Conservation (phyloP, 1,140 invertebrate genomes). For the Trichoplusia ni region DNA sequence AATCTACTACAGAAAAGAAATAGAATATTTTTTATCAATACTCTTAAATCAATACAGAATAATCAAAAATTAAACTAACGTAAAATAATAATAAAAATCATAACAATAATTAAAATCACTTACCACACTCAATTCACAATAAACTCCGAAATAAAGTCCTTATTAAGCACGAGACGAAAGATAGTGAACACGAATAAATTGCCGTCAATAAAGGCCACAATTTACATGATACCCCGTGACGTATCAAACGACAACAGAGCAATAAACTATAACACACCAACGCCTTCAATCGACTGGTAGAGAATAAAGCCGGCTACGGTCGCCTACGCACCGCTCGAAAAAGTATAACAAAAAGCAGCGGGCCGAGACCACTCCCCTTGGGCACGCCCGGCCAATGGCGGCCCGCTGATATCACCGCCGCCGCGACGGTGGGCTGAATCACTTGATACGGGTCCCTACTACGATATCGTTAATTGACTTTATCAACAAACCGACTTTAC, state of each 20-base stretch:
- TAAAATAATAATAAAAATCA: conserved; percentile 39
- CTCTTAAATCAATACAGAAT: too few species aligned
- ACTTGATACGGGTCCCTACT: conserved; percentile 75
- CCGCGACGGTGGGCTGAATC: conserved; percentile 70
- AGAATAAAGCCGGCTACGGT: conserved; percentile 70
- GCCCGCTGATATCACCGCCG: conserved; percentile 54
- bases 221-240: conserved; percentile 67
- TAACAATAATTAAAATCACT: conserved; percentile 54
- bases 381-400: conserved; percentile 67
- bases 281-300: conserved; percentile 74
- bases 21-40: too few species aligned
- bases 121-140: conserved; percentile 49
- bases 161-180: conserved; percentile 55
- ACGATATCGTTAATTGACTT: conserved; percentile 81
- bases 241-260: conserved; percentile 62
- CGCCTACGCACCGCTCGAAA: conserved; percentile 70
- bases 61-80: conserved; percentile 24
- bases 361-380: conserved; percentile 67
- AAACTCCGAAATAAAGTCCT: conserved; percentile 59
- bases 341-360: conserved; percentile 71
- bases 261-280: conserved; percentile 79
- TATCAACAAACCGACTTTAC: conserved; percentile 81
- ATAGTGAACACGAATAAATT: conserved; percentile 62
- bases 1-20: neutral
- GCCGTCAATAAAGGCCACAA: conserved; percentile 64